Conservation (phyloP, 2,113 vertebrate species). For the Thamnophis sirtalis region DNA sequence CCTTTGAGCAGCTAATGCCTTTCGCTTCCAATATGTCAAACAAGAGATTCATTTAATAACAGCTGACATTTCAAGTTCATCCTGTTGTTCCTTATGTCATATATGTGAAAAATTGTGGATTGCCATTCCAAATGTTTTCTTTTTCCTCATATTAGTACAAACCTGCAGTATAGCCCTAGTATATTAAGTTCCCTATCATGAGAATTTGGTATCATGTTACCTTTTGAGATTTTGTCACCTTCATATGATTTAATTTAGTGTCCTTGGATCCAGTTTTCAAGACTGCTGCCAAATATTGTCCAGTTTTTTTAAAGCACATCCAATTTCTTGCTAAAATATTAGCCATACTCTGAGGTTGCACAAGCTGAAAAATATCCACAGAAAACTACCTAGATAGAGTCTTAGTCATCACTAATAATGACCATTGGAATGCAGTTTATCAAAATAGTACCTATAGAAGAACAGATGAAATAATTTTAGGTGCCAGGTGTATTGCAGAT, state of each 20-base stretch:
- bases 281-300: not conserved
- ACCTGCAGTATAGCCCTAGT: no score
- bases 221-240: not conserved
- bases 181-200: no score
- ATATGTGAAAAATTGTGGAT: no score
- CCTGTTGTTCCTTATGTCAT: no score
- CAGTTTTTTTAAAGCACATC: not conserved
- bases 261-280: not conserved
- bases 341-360: not conserved
- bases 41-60: no score
- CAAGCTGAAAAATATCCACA: not conserved
- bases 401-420: not conserved
- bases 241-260: not conserved
- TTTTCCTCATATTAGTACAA: no score
- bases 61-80: no score
- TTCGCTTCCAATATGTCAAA: no score
- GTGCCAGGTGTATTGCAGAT: not conserved
- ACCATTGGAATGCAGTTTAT: not conserved
- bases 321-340: not conserved
- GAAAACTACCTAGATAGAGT: not conserved
- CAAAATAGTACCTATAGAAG: not conserved
- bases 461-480: not conserved
- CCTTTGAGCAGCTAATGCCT: no score
- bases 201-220: not conserved
- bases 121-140: no score